Evolutionary conservation across 1,140 invertebrate species (phyloP), one percentile per base, ranked within the genome.

Genomic region (Heliothis virescens): DNA sequence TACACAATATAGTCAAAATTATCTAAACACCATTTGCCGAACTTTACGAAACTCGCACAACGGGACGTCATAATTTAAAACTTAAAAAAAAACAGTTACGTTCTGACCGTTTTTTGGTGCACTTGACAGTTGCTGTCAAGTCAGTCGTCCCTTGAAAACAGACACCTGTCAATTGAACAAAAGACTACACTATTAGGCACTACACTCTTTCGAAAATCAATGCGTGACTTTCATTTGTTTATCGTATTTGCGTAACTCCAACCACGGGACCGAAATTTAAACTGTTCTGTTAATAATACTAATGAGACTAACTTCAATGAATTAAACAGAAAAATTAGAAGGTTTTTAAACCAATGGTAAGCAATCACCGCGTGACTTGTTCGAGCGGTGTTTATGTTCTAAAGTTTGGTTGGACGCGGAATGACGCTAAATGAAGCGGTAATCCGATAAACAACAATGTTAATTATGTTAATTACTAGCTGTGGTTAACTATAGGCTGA

Each of bases 1-100:
- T 90, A 92, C n/a, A 92, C 69, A 11, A 91, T 59, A 34, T 86
- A 89, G 50, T 90, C 91, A 57, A 92, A 60, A 52, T 90, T 73
- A 15, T 85, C 82, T 13, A 88, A 73, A 50, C 79, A 88, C 83
- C 85, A 90, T 12, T 50, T 18, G 2, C 12, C 26, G 16, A 21
- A 59, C 34, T 52, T 47, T 75, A 26, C 26, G 16, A 60, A 21
- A 48, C 18, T 21, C 0, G 13, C 16, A 62, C 34, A 60, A 7
- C 16, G 29, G 2, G 34, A 18, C 15, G 29, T 41, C 57, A 75
- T 52, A 52, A 3, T 11, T 53, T 53, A 1, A 3, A 53, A 5
- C 0, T 4, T n/a, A 1, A n/a, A n/a, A n/a, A 16, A 7, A 5
- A 4, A 16, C 15, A 7, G 5, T 53, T 53, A 52, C 0, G 2